Conservation (phyloP, 2,888 invertebrate species). For the Carabus problematicus region DNA sequence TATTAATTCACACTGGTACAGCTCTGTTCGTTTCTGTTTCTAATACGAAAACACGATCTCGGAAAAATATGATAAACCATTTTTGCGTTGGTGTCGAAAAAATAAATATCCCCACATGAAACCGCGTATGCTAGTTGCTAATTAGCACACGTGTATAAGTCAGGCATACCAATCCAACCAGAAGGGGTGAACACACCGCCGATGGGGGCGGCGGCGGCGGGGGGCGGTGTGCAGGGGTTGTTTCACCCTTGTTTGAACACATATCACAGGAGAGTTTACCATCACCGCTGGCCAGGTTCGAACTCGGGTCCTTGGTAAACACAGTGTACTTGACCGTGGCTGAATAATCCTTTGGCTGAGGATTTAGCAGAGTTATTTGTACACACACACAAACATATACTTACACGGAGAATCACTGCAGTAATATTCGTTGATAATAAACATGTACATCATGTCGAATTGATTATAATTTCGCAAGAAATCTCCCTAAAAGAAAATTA, state of each 20-base stretch:
- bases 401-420: too few relatives aligned
- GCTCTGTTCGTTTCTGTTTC: too few relatives aligned
- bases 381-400: background rate
- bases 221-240: background rate
- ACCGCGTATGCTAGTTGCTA: background rate
- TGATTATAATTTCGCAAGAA: too few relatives aligned
- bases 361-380: constrained; percentile 3
- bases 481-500: too few relatives aligned
- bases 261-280: constrained; percentile 26
- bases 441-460: too few relatives aligned
- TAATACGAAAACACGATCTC: too few relatives aligned
- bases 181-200: too few relatives aligned
- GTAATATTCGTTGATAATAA: too few relatives aligned
- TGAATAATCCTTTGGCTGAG: constrained; percentile 9
- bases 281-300: constrained; percentile 18
- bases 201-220: constrained; percentile 3
- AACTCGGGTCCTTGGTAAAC: constrained; percentile 26
- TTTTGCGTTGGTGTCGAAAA: constrained; percentile 4
- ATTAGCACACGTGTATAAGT: background rate
- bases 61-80: too few relatives aligned
- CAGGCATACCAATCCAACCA: background rate
- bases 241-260: constrained; percentile 27
- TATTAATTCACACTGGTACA: too few relatives aligned
- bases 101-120: background rate
- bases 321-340: constrained; percentile 8